These are phyloP conservation scores for Synergus laeviventris DNA, from an alignment of 2,888 invertebrate species.

Conservation along the genomic window DNA sequence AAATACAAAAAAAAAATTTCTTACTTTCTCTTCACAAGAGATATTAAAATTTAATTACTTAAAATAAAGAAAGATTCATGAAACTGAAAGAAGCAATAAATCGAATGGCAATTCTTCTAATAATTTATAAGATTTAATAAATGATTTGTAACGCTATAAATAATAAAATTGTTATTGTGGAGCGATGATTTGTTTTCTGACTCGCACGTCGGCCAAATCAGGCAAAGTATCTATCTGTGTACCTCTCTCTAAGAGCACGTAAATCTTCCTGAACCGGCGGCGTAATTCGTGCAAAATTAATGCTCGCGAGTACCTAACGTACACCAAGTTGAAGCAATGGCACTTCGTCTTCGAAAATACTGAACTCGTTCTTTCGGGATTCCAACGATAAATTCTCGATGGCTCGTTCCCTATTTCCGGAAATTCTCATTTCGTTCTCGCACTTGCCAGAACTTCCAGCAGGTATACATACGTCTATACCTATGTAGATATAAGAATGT, in stretches of 20 bases:
- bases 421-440: slow-evolving; percentile 38
- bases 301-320: slow-evolving; percentile 47
- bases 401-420: slow-evolving; percentile 23
- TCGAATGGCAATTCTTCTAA: background rate
- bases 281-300: slow-evolving; percentile 57
- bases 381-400: slow-evolving; percentile 41
- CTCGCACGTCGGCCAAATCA: slow-evolving; percentile 16
- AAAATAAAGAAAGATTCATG: no score
- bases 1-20: no score
- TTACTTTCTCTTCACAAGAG: no score
- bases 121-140: background rate
- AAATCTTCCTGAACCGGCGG: slow-evolving; percentile 52
- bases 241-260: slow-evolving; percentile 50
- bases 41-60: no score
- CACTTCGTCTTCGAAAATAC: slow-evolving; percentile 41
- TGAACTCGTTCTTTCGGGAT: slow-evolving; percentile 35
- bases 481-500: slow-evolving; percentile 27
- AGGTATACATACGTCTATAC: slow-evolving; percentile 24
- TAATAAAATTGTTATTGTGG: slow-evolving; percentile 35
- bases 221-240: slow-evolving; percentile 38
- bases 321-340: slow-evolving; percentile 31
- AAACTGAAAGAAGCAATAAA: background rate
- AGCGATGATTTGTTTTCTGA: slow-evolving; percentile 32
- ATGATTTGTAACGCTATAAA: background rate
- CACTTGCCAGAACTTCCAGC: slow-evolving; percentile 36